Evolutionary conservation across 2,113 vertebrate species (phyloP).

Genomic region (Struthidea cinerea): DNA sequence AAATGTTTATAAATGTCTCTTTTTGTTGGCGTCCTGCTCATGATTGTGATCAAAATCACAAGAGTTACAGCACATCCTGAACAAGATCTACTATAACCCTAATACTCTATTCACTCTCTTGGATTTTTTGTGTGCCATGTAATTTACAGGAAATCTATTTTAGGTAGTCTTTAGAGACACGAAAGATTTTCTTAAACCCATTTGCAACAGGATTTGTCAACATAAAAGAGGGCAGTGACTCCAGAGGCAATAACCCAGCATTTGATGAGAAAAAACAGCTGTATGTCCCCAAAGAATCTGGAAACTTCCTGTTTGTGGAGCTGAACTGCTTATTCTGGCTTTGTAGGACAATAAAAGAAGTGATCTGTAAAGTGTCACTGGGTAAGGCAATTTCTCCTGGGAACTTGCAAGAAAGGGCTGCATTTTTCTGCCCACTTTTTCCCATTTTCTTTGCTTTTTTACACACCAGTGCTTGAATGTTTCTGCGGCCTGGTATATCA

Average conservation of each 20-base stretch:
- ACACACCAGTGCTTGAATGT: not conserved
- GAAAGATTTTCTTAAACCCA: not conserved
- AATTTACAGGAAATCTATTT: conserved; percentile 9
- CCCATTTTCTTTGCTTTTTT: not conserved
- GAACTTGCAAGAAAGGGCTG: not conserved
- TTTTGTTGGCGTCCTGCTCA: not conserved
- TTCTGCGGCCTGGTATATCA: not conserved
- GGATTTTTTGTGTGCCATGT: not conserved
- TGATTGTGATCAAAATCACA: not conserved
- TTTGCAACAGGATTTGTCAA: conserved; percentile 16
- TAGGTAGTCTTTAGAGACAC: not conserved
- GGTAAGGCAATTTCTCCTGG: not conserved
- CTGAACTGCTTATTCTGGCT: not conserved
- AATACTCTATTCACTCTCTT: not conserved
- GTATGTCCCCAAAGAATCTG: not conserved
- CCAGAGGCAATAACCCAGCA: not conserved
- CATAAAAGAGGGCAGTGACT: not conserved
- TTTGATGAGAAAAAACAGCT: not conserved
- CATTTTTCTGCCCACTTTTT: not conserved
- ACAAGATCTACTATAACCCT: not conserved
- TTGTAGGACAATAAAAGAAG: not conserved
- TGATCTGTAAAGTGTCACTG: not conserved
- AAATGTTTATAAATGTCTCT: not conserved
- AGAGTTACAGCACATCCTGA: not conserved
- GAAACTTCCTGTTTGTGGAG: not conserved